These are phyloP conservation scores for Chirona hameri DNA, from an alignment of 2,888 invertebrate genomes.

Conservation along the genomic window DNA sequence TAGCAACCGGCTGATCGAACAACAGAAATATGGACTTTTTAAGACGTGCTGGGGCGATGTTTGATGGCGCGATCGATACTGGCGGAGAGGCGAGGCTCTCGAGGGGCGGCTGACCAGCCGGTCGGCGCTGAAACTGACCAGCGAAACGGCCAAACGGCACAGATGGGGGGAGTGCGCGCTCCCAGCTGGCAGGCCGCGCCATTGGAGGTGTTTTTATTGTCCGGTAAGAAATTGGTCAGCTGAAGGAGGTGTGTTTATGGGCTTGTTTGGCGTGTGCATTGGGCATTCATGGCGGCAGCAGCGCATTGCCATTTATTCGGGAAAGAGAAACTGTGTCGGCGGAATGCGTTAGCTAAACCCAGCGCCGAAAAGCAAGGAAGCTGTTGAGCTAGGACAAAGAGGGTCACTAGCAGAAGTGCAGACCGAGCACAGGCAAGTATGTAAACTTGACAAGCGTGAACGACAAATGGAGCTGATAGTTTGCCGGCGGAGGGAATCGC, in stretches of 20 bases:
- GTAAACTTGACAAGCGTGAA: not conserved
- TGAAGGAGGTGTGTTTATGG: conserved; percentile 22
- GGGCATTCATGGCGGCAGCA: conserved; percentile 13
- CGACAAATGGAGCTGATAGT: not conserved
- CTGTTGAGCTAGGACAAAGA: not conserved
- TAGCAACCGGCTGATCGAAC: not conserved
- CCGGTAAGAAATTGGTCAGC: conserved; percentile 29
- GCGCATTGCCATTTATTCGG: not conserved
- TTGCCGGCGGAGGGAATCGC: not conserved
- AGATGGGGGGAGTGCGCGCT: not conserved
- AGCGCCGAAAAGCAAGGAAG: not conserved
- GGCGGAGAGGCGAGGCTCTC: not conserved
- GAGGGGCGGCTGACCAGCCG: not conserved
- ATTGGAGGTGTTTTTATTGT: not conserved
- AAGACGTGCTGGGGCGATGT: conserved; percentile 26
- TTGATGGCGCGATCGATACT: conserved; percentile 2
- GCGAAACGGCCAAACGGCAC: not conserved
- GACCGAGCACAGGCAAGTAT: not conserved
- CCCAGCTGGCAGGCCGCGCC: not conserved
- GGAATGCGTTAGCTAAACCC: not conserved
- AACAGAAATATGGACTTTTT: conserved; percentile 28
- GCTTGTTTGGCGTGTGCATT: not conserved
- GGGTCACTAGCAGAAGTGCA: not conserved
- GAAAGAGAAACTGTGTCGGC: not conserved
- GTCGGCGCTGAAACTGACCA: not conserved